A percentile compares a stretch with the other conserved stretches of the same genome.
These are phyloP conservation scores for Artibeus jamaicensis DNA, from an alignment of 2,797 vertebrate genomes.

Conservation along the genomic window DNA sequence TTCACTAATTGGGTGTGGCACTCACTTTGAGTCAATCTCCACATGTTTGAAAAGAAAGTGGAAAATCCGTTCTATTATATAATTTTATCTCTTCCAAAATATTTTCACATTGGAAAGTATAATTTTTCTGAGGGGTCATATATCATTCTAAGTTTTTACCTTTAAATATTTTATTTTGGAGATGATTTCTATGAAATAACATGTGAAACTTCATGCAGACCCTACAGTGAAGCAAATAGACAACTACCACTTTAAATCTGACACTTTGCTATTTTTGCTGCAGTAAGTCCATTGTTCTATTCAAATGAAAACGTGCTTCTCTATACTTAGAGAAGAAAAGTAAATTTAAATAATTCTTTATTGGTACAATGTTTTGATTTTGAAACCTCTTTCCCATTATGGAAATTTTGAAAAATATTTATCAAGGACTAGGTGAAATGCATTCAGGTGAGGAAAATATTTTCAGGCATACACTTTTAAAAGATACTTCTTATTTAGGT, in stretches of 20 bases:
- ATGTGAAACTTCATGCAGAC: slow-evolving; percentile 53
- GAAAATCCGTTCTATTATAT: not conserved
- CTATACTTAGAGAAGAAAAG: not conserved
- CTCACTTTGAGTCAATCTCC: not conserved
- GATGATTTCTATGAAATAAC: slow-evolving; percentile 73
- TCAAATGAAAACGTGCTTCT: not conserved
- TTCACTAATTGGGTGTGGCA: not conserved
- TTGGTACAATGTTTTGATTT: not conserved
- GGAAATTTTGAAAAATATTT: not conserved
- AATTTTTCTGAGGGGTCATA: slow-evolving; percentile 19
- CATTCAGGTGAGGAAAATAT: not conserved
- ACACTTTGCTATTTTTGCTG: not conserved
- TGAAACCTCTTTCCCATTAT: not conserved
- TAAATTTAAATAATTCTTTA: not conserved
- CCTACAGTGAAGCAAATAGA: slow-evolving; percentile 62
- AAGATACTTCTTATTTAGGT: not conserved
- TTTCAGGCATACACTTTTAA: slow-evolving; percentile 13
- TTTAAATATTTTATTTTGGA: slow-evolving; percentile 76
- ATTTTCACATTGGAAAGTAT: slow-evolving; percentile 67
- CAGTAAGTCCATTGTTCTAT: not conserved
- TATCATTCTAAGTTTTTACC: slow-evolving; percentile 54
- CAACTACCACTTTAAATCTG: slow-evolving; percentile 47
- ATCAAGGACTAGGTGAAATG: not conserved
- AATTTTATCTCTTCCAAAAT: not conserved
- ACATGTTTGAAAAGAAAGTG: not conserved